Evolutionary conservation across 2,888 invertebrate genomes (phyloP), one percentile per base, ranked within the genome.

Genomic region (Napeogenes inachia): DNA sequence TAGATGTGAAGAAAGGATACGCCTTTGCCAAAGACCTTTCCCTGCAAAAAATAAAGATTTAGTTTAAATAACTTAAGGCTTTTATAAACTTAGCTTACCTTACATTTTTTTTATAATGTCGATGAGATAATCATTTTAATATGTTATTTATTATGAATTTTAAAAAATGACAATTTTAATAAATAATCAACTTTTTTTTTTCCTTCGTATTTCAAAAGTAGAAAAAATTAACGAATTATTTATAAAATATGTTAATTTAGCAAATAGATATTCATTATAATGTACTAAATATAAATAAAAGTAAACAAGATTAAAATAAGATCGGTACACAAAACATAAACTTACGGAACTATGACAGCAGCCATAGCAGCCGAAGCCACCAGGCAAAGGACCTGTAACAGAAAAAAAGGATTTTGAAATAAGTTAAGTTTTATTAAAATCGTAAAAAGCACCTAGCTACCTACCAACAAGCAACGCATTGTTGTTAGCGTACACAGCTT

Each of bases 401-500:
- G 55, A 59, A 66, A 45, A 38, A 47, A 21, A 38, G 21, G 47
- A 4, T 10, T 47, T 8, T 59, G 47, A 56, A 59, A 32, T 46
- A 53, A 50, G 47, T 47, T 32, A 46, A 56, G 5, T 45, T 13
- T 60, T 42, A 45, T 3, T 42, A 33, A 50, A 46, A 47, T 45
- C 8, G 8, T 50, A 61, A 21, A 13, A 59, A 38, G n/a, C 56
- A 45, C 57, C 21, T 45, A 59, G 50, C 13, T 38, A 82, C 89
- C 82, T 77, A 89, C 89, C 84, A 87, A 71, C 71, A 89, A 74
- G 67, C 73, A 74, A 67, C 85, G 84, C 89, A 89, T 89, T 83
- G 81, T 77, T 75, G 84, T 82, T 79, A 76, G 76, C 81, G 80
- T 75, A 76, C 76, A 78, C 81, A 73, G 75, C 74, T 75, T 76